Evolutionary conservation across 2,113 vertebrate species (phyloP).

Genomic region (Upupa epops): DNA sequence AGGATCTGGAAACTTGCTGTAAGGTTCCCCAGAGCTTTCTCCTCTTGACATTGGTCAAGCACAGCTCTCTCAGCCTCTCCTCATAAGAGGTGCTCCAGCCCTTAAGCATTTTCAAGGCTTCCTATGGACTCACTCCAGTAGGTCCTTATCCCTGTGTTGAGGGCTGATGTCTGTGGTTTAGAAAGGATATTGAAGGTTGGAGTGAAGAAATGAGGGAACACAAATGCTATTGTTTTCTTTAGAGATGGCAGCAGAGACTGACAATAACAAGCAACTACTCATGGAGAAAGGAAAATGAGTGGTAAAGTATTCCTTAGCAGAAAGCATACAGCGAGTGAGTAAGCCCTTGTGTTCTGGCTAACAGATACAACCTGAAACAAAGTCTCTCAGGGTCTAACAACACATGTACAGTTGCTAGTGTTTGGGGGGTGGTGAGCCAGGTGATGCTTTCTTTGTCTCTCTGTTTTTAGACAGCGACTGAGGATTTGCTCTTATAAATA

Average conservation of each 20-base stretch:
- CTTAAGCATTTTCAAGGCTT: too few relatives aligned
- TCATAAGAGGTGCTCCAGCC: too few relatives aligned
- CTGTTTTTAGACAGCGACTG: neutral
- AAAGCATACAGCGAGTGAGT: neutral
- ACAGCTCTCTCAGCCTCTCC: too few relatives aligned
- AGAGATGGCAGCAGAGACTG: neutral
- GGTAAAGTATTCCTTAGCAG: neutral
- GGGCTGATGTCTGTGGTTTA: neutral
- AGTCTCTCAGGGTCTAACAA: neutral
- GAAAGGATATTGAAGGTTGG: neutral
- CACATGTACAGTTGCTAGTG: fast-evolving
- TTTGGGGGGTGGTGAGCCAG: neutral
- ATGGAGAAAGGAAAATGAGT: neutral
- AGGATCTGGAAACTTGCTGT: too few relatives aligned
- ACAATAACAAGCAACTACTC: neutral
- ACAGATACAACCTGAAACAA: neutral
- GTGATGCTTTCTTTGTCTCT: neutral
- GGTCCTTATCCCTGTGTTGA: too few relatives aligned
- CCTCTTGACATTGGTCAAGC: too few relatives aligned
- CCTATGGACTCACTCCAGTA: too few relatives aligned
- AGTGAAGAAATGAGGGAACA: neutral
- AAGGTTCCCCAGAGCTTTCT: too few relatives aligned
- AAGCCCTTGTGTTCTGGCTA: neutral
- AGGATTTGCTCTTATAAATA: neutral
- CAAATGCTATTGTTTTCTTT: neutral